phyloP scores from a whole-genome alignment of 2,797 vertebrate genomes.

The Tragopan temminckii region DNA sequence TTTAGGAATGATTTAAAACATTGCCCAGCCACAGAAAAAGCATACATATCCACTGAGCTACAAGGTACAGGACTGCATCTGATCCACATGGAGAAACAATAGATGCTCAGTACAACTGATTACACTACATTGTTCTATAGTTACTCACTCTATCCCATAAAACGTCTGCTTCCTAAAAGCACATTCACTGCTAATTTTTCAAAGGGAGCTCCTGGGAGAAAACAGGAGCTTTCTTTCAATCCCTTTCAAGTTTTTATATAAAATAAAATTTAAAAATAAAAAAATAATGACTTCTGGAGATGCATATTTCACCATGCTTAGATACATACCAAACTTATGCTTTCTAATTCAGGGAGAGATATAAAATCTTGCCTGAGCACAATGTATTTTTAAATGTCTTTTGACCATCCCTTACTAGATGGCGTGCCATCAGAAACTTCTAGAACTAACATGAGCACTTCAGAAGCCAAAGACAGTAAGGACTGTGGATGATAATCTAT shows the following conservation, averaged over 20 bases:
- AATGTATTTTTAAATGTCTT: background rate
- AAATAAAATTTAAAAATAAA: background rate
- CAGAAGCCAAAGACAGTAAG: background rate
- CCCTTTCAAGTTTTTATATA: background rate
- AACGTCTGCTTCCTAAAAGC: conserved; percentile 17
- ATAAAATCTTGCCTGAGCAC: background rate
- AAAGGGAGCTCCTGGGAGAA: background rate
- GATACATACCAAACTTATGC: background rate
- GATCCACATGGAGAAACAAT: background rate
- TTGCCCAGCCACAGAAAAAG: background rate
- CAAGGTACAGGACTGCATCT: background rate
- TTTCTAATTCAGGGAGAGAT: background rate
- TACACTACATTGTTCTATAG: background rate
- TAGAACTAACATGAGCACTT: background rate
- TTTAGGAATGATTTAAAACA: background rate
- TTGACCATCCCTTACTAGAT: background rate
- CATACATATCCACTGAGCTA: background rate
- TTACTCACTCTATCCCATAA: background rate
- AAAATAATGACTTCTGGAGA: background rate
- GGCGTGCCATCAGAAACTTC: background rate
- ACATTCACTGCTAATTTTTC: conserved; percentile 11
- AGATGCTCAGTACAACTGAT: background rate
- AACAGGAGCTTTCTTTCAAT: background rate
- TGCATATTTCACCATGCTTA: background rate
- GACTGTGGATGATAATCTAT: background rate